Evolutionary conservation across 2,113 vertebrate species (phyloP).

Genomic region (Apodemus sylvaticus): DNA sequence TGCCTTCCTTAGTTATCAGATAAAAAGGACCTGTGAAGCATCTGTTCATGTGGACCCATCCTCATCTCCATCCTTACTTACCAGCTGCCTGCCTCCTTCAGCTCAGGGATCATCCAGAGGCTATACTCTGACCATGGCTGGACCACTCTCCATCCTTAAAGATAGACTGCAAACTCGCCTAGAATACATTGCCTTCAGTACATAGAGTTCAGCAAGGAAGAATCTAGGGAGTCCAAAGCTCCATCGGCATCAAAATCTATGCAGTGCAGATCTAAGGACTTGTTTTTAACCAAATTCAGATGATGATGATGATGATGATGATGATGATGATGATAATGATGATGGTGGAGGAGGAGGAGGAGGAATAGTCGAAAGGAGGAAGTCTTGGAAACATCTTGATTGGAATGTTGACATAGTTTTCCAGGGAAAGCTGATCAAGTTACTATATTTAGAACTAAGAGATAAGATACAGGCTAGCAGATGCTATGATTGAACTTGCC

Average conservation of each 20-base stretch:
- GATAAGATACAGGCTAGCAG: background rate
- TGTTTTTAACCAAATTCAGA: background rate
- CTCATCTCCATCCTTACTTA: background rate
- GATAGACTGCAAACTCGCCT: background rate
- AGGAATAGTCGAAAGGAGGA: no score
- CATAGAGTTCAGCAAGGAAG: background rate
- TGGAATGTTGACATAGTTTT: background rate
- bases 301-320: background rate
- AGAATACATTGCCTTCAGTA: background rate
- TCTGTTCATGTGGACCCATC: background rate
- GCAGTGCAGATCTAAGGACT: background rate
- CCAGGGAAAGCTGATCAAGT: background rate
- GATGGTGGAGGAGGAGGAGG: background rate
- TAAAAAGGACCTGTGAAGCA: background rate
- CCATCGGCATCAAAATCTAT: background rate
- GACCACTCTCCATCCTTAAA: background rate
- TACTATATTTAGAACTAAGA: background rate
- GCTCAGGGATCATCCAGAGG: background rate
- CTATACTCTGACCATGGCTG: accelerated
- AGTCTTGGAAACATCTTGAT: background rate
- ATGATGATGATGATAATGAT: background rate
- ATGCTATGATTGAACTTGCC: conserved; percentile 4
- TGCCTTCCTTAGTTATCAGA: background rate
- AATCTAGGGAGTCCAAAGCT: background rate
- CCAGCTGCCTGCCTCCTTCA: background rate